phyloP scores from a whole-genome alignment of 2,113 vertebrate species.

The Brevimyrus niger region DNA sequence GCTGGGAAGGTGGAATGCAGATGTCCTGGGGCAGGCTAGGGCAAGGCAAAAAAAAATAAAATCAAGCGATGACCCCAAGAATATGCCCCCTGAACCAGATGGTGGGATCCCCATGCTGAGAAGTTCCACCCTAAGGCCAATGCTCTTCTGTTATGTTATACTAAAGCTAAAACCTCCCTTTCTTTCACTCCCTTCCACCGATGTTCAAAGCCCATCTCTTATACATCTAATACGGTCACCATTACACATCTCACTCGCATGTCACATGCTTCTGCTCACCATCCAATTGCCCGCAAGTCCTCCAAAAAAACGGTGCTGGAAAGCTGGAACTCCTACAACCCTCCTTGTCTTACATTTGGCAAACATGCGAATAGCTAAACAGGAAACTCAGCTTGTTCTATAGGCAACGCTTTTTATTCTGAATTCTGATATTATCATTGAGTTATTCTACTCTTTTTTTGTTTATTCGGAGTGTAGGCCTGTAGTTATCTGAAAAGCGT shows the following conservation, averaged over 20 bases:
- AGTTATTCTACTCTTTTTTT: neutral
- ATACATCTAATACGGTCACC: neutral
- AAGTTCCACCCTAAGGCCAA: neutral
- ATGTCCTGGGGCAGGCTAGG: neutral
- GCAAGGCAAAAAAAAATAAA: neutral
- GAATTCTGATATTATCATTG: neutral
- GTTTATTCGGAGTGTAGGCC: neutral
- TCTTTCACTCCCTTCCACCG: neutral
- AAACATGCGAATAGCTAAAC: neutral
- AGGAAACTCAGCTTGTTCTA: neutral
- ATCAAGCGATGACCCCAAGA: neutral
- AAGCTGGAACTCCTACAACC: neutral
- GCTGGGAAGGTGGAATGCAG: neutral
- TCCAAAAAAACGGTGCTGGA: neutral
- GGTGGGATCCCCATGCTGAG: neutral
- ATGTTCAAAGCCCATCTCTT: neutral
- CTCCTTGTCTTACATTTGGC: neutral
- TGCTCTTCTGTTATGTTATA: neutral
- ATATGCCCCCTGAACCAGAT: neutral
- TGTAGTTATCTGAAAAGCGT: conserved; percentile 34
- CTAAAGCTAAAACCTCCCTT: neutral
- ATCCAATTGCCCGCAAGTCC: neutral
- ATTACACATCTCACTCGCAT: neutral
- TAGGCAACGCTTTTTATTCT: neutral
- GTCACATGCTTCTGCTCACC: neutral